Evolutionary conservation across 2,888 invertebrate species (phyloP), one percentile per base, ranked within the genome.

Genomic region (Endomychus coccineus): DNA sequence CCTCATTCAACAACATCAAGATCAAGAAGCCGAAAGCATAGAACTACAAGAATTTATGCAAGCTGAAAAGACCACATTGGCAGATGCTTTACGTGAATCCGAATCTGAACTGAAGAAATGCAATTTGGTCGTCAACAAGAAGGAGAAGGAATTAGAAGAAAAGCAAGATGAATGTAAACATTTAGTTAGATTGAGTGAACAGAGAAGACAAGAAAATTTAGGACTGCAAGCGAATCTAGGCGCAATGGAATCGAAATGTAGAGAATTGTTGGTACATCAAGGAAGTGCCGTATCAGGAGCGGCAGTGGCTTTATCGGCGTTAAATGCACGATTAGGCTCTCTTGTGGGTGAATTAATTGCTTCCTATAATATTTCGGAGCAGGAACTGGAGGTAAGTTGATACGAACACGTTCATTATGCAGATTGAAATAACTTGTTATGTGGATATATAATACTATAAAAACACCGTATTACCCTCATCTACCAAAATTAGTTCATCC

Each of bases 21-120:
- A 85, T 52, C 72, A 82, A 14, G 88, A 90, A 61, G 75, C 74
- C 12, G 90, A 90, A 61, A 80, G 85, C 16, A 71, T 74, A 2
- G 90, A 91, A 65, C 71, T 90, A 68, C 86, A 88, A 59, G 89
- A 90, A 57, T 91, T 91, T 61, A 71, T 90, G 44, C 85, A 87
- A 51, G 83, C 84, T 6, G 90, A 91, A 66, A 89, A 89, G 53
- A 74, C 77, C 3, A 80, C 86, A 5, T 71, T 90, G 49, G 74
- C 77, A 13, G 88, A 89, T 56, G 81, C 87, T 1, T 69, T 90
- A 25, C 77, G 78, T 23, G 90, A 90, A 48, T 71, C 82, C 2
- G 90, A 90, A 64, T 59, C 64, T 1, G 82, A 83, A 60, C 71
- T 77, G 5, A 53, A 55, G 32, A 55, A 55, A 34, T 48, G 45